Conservation (phyloP, 2,888 invertebrate species). For the Sinodicranocentrus sp. region DNA sequence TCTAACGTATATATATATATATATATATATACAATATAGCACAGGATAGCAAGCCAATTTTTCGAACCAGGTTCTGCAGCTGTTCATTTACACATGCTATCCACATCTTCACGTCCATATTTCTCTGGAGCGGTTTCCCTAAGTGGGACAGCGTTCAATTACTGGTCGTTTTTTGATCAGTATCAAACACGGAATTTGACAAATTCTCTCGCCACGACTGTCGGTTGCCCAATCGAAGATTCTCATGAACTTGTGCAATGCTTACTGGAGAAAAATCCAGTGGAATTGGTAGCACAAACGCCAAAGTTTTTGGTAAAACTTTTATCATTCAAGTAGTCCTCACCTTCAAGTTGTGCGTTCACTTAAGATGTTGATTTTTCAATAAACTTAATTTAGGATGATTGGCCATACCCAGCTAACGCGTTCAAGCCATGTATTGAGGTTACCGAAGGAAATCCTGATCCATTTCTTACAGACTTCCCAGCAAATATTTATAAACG, state of each 20-base stretch:
- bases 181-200: constrained; percentile 57
- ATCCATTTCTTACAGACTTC: constrained; percentile 63
- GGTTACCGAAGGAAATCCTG: constrained; percentile 44
- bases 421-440: constrained; percentile 66
- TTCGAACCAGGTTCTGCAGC: constrained; percentile 41
- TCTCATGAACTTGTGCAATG: constrained; percentile 60
- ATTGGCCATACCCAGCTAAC: constrained; percentile 67
- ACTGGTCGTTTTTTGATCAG: constrained; percentile 65
- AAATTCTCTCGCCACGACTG: constrained; percentile 52
- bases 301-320: constrained; percentile 57
- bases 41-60: too few relatives aligned
- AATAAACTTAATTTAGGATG: constrained; percentile 58
- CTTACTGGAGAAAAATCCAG: constrained; percentile 61
- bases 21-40: too few relatives aligned
- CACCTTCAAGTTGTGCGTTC: not conserved
- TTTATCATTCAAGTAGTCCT: not conserved
- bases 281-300: constrained; percentile 61
- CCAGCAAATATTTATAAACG: constrained; percentile 59
- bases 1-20: too few relatives aligned
- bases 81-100: constrained; percentile 68
- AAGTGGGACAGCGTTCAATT: constrained; percentile 69
- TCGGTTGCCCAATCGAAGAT: constrained; percentile 62
- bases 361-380: too few relatives aligned
- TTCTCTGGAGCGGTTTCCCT: constrained; percentile 63
- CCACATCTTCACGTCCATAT: constrained; percentile 42